Percentiles rank a stretch among this genome's conserved stretches.
These are phyloP conservation scores for Drosophila colorata DNA, from an alignment of 2,888 invertebrate species.

Conservation along the genomic window DNA sequence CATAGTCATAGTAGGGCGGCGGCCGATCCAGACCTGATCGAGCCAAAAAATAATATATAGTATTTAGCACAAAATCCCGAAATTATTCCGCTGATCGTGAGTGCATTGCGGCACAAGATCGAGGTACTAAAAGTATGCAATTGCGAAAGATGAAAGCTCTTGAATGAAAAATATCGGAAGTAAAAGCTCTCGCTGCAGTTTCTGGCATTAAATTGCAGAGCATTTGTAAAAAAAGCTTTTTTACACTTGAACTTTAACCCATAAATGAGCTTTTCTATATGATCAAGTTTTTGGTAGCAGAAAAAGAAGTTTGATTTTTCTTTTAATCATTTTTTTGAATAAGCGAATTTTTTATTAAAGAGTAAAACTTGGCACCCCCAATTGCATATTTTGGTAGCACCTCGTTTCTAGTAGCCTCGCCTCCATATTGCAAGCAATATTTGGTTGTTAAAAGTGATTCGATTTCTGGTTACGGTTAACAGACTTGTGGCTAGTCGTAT, in stretches of 20 bases:
- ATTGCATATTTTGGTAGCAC: not conserved
- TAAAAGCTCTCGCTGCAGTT: conserved; percentile 16
- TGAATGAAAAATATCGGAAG: not conserved
- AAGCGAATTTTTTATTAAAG: too few species aligned
- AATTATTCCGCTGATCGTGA: conserved; percentile 27
- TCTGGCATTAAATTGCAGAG: not conserved
- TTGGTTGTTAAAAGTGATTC: conserved; percentile 5
- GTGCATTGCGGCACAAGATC: not conserved
- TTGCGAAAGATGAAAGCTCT: conserved; percentile 23
- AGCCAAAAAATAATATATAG: not conserved
- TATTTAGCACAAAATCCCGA: conserved; percentile 3
- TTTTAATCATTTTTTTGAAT: not conserved
- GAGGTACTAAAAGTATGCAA: conserved; percentile 50
- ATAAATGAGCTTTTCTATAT: not conserved
- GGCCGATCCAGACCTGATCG: conserved; percentile 82
- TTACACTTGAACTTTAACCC: not conserved
- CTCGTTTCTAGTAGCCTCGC: conserved; percentile 10
- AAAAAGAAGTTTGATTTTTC: too few species aligned
- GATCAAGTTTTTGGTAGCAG: too few species aligned
- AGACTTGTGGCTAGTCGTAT: conserved; percentile 35
- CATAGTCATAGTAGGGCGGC: conserved; percentile 83
- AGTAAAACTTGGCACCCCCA: too few species aligned
- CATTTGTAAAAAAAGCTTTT: conserved; percentile 1
- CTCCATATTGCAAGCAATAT: conserved; percentile 21
- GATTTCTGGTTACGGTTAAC: conserved; percentile 17